Conservation (phyloP, 2,888 invertebrate species). For the Leptopterna dolabrata region DNA sequence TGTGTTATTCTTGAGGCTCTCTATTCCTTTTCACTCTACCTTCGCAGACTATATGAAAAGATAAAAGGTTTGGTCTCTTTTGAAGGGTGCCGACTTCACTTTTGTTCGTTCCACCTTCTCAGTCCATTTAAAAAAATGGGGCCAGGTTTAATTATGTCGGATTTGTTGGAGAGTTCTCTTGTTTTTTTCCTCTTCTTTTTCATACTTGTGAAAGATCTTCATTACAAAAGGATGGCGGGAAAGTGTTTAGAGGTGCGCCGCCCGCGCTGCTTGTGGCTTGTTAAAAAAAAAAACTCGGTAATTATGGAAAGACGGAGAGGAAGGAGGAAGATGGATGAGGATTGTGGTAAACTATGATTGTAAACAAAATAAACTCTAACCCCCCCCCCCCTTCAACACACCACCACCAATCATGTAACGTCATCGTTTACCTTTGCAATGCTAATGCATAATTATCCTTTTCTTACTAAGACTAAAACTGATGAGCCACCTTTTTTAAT, state of each 20-base stretch:
- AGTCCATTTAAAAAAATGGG: not conserved
- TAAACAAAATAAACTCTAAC: too few species aligned
- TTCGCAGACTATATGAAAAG: not conserved
- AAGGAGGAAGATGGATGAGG: not conserved
- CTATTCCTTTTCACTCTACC: not conserved
- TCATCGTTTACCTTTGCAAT: too few species aligned
- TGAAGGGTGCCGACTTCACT: not conserved
- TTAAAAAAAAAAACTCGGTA: not conserved
- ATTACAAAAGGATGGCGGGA: not conserved
- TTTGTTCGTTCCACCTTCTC: not conserved
- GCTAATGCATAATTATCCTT: too few species aligned
- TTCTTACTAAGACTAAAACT: too few species aligned
- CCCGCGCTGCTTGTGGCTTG: not conserved
- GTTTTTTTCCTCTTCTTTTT: not conserved
- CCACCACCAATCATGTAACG: too few species aligned
- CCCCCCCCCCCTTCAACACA: too few species aligned
- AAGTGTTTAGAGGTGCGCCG: slow-evolving; percentile 3
- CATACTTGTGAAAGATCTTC: not conserved
- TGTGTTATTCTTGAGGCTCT: slow-evolving; percentile 20
- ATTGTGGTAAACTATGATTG: too few species aligned
- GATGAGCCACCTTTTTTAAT: too few species aligned
- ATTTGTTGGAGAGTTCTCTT: slow-evolving; percentile 36
- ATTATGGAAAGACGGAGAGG: not conserved
- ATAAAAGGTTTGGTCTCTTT: slow-evolving; percentile 34
- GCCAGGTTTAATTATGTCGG: slow-evolving; percentile 45